Evolutionary conservation across 2,888 invertebrate genomes (phyloP), one percentile per base, ranked within the genome.

Genomic region (Ophion ventricosus): DNA sequence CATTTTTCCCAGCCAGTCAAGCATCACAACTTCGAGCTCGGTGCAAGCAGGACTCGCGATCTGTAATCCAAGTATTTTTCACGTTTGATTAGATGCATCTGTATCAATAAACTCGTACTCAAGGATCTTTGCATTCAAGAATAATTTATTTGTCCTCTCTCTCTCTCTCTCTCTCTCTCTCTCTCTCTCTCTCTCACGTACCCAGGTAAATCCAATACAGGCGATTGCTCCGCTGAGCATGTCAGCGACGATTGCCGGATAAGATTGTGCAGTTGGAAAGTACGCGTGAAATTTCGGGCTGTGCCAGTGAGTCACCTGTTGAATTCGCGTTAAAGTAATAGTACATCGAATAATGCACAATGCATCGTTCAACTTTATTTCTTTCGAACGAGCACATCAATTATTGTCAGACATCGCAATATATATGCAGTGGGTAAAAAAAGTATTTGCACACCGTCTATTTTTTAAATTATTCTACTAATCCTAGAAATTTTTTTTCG

Each of bases 131-230:
- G 17, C 23, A 54, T 74, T 63, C 20, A 29, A 29, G 23, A 49
- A 67, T 14, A 54, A 70, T 76, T 14, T 8, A 73, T 23, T n/a
- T n/a, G 40, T 20, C 29, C 8, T 43, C 8, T n/a, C 20, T 57
- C 23, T 70, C 14, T n/a, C 25, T 3, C 23, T 77, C 35, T 35
- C 40, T 54, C 70, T 43, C 92, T 95, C 94, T 49, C 11, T 49
- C 11, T 49, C 11, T 49, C 43, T 49, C 43, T 1, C 3, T 2
- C 14, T 49, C 14, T 49, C 14, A 49, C 49, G 49, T 95, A 98
- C 98, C 99, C 99, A 99, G 35, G 98, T 96, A 93, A 99, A 99
- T 87, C 99, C 99, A 88, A 99, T 98, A 92, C 98, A 98, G 3
- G 98, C 98, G 88, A 99, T 98, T 29, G 98, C 98, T 61, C 97